Base-by-base conservation (phyloP, 1,140 invertebrate species). In the Lineus longissimus region DNA sequence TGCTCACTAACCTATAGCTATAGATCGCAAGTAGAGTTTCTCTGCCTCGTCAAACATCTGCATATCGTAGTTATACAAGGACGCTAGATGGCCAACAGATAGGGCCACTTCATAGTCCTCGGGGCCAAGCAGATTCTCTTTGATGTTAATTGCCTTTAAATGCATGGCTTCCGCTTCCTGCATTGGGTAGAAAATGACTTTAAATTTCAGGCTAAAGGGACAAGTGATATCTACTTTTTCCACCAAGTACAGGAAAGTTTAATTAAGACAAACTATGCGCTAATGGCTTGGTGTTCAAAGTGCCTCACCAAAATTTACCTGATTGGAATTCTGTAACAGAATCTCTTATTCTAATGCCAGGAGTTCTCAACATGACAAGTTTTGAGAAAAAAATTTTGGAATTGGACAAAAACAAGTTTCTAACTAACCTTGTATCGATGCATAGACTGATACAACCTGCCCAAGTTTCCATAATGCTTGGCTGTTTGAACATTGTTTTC, bases 1-100 rank as follows among this genome's bases (percentile, higher is more conserved):
- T 22, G 30, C 54, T 0, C 13, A 64, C 69, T 61, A 65, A 92
- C 93, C 92, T 73, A 97, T 95, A 33, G 86, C 85, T 65, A 95
- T 94, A 62, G 92, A 94, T 73, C 91, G 85, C 62, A 90, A 84
- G 76, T 95, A 95, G 0, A 95, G 85, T 73, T 87, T 83, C 80
- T 95, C 93, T 0, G 94, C 94, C 65, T 93, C 90, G 61, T 85
- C 79, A 79, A 89, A 92, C 71, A 91, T 88, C 71, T 87, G 85
- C 91, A 96, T 93, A 72, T 97, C 92, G 80, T 95, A 95, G 82
- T 94, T 95, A 80, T 95, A 96, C 0, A 96, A 85, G 29, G 91
- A 94, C 22, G 93, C 93, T 61, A 97, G 85, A 82, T 96, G 93
- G 1, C 93, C 93, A 66, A 95, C 87, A 65, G 91, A 94, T 13